Percentiles rank a stretch among this genome's conserved stretches.
phyloP scores from a whole-genome alignment of 2,888 invertebrate species.

The Melipona bicolor region DNA sequence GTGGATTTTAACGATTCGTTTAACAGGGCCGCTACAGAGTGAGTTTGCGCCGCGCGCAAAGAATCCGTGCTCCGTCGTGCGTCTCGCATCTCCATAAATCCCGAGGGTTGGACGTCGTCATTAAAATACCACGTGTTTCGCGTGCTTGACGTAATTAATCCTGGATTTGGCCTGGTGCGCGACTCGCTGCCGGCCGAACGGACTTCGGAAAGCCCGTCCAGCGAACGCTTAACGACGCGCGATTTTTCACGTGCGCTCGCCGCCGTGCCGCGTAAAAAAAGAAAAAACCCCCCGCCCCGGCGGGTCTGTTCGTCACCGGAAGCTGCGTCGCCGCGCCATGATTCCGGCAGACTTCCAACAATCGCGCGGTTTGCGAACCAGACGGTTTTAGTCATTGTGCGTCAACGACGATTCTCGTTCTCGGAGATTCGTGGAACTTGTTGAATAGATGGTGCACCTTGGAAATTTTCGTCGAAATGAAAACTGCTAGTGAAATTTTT shows the following conservation, averaged over 20 bases:
- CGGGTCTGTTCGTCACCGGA: conserved; percentile 4
- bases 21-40: conserved; percentile 27
- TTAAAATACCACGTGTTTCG: conserved; percentile 50
- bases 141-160: conserved; percentile 43
- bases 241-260: conserved; percentile 23
- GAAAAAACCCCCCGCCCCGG: neutral
- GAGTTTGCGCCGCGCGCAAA: conserved; percentile 30
- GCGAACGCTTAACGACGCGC: conserved; percentile 24
- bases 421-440: neutral
- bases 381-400: neutral
- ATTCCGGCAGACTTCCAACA: neutral
- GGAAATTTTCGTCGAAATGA: neutral
- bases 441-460: neutral
- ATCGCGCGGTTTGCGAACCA: neutral
- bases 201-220: neutral
- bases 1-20: conserved; percentile 52
- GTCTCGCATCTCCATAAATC: conserved; percentile 45
- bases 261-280: neutral
- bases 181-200: neutral
- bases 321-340: conserved; percentile 3
- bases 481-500: too few relatives aligned
- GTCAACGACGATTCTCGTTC: neutral
- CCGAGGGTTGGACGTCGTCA: conserved; percentile 31
- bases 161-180: conserved; percentile 24
- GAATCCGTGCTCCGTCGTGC: conserved; percentile 17